A percentile compares a stretch with the other conserved stretches of the same genome.
phyloP scores from a whole-genome alignment of 1,140 invertebrate species.

The Lordiphosa clarofinis region DNA sequence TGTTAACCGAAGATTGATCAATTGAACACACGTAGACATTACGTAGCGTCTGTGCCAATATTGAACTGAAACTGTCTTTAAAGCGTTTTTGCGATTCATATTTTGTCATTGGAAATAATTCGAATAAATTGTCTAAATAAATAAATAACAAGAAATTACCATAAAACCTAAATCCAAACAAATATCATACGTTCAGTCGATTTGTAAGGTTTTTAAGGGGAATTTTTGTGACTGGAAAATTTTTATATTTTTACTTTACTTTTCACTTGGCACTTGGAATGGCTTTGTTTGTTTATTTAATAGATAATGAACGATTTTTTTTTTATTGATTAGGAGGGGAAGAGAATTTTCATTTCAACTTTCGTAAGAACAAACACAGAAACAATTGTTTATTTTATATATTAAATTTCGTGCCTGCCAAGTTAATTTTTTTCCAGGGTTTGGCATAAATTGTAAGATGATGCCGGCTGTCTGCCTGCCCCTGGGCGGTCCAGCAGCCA shows the following conservation, averaged over 20 bases:
- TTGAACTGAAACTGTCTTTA: conserved; percentile 36
- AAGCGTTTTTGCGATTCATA: conserved; percentile 13
- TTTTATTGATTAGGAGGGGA: no score
- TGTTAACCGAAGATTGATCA: conserved; percentile 6
- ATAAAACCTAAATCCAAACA: conserved; percentile 20
- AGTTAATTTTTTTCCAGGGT: background rate
- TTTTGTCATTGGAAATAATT: conserved; percentile 44
- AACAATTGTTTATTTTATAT: conserved; percentile 44
- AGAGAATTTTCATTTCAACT: background rate
- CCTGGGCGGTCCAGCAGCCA: conserved; percentile 22
- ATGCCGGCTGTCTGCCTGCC: conserved; percentile 23
- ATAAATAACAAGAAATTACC: conserved; percentile 42
- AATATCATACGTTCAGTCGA: conserved; percentile 3
- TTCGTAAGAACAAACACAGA: conserved; percentile 4
- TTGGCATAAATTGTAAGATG: conserved; percentile 41
- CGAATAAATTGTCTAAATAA: conserved; percentile 43
- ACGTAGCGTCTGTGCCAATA: conserved; percentile 11
- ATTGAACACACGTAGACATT: conserved; percentile 8
- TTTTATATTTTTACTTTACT: conserved; percentile 11
- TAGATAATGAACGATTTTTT: no score
- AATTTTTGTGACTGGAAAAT: conserved; percentile 30
- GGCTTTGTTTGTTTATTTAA: conserved; percentile 43
- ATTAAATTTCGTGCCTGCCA: conserved; percentile 35
- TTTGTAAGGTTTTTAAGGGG: conserved; percentile 10
- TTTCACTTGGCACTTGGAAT: conserved; percentile 52